Evolutionary conservation across 2,888 invertebrate species (phyloP).

Genomic region (Xylota sylvarum): DNA sequence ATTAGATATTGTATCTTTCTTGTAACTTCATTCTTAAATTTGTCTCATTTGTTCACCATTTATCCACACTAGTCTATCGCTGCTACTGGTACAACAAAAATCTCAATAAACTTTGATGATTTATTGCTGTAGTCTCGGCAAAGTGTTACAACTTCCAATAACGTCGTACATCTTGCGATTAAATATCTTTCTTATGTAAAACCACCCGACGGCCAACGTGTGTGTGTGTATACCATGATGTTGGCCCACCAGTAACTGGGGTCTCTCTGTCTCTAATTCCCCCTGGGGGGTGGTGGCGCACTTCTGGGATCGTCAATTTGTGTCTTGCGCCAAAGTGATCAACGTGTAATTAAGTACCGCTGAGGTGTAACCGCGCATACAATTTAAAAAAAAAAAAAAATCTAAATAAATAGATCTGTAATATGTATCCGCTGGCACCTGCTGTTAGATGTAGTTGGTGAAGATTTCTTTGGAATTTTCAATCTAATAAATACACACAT

Average conservation of each 20-base stretch:
- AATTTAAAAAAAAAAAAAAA: conserved; percentile 29
- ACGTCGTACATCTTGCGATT: not conserved
- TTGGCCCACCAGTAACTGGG: conserved; percentile 30
- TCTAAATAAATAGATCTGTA: conserved; percentile 53
- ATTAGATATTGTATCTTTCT: no score
- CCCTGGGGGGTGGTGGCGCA: conserved; percentile 10
- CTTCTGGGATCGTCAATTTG: conserved; percentile 50
- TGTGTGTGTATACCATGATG: not conserved
- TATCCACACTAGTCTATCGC: conserved; percentile 19
- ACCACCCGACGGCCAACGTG: not conserved
- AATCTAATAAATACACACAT: conserved; percentile 41
- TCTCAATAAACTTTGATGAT: conserved; percentile 38
- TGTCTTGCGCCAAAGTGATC: conserved; percentile 65
- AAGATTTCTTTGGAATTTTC: conserved; percentile 53
- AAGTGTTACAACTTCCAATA: conserved; percentile 56
- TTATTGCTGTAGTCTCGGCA: conserved; percentile 51
- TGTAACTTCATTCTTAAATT: not conserved
- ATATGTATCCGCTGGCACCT: conserved; percentile 20
- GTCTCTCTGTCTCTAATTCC: conserved; percentile 1
- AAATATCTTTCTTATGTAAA: conserved; percentile 27
- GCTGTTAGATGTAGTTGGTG: not conserved
- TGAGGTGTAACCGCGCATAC: conserved; percentile 61
- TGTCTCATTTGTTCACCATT: conserved; percentile 16
- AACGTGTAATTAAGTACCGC: conserved; percentile 62
- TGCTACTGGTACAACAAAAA: not conserved